Conservation (phyloP, 2,888 invertebrate genomes). For the Leucoptera coffeella region DNA sequence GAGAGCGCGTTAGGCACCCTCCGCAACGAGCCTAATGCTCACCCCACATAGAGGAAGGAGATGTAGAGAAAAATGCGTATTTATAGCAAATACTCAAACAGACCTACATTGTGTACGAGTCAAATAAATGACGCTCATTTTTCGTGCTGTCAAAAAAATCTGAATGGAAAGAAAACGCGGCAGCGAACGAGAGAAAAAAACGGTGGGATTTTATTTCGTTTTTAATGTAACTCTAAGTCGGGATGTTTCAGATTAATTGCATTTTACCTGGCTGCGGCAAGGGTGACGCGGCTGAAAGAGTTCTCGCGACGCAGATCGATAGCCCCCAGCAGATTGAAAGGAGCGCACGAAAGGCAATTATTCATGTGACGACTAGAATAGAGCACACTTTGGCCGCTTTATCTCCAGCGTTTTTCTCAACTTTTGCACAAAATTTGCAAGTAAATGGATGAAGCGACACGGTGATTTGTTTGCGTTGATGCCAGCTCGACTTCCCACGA, state of each 20-base stretch:
- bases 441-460: constrained; percentile 49
- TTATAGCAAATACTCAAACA: constrained; percentile 57
- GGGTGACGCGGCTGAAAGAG: constrained; percentile 48
- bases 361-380: constrained; percentile 53
- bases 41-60: constrained; percentile 46
- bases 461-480: constrained; percentile 41
- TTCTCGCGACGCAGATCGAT: constrained; percentile 49
- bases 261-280: constrained; percentile 37
- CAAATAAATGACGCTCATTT: constrained; percentile 54
- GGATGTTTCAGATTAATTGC: constrained; percentile 54
- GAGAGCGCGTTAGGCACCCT: constrained; percentile 46
- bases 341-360: constrained; percentile 51
- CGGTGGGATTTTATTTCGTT: constrained; percentile 43
- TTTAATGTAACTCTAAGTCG: constrained; percentile 52
- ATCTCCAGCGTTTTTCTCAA: constrained; percentile 39
- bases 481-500: constrained; percentile 30
- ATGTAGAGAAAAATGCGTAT: constrained; percentile 53
- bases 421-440: constrained; percentile 51
- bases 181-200: constrained; percentile 47
- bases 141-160: constrained; percentile 55
- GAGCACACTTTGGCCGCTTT: constrained; percentile 49
- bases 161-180: constrained; percentile 51
- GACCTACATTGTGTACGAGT: constrained; percentile 55
- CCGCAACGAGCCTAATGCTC: constrained; percentile 39
- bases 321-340: constrained; percentile 46